Conservation (phyloP, 37 sponge, comb jelly and placozoan species). For the Sycon ciliatum region DNA sequence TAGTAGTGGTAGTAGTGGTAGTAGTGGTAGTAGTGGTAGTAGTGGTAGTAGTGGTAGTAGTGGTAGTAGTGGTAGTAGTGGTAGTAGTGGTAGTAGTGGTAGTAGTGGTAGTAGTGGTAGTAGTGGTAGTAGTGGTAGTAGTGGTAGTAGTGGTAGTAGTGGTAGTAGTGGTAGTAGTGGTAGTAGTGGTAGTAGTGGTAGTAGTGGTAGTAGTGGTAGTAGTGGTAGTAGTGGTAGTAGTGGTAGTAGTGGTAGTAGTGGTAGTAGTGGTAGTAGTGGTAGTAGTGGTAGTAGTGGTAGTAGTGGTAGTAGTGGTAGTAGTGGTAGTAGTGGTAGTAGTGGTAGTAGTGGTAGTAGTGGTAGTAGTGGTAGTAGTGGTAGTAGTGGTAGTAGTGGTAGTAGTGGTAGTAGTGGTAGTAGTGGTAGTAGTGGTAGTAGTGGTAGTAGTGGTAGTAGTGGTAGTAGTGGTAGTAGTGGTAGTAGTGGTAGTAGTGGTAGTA, state of each 20-base stretch:
- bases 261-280: slow-evolving; percentile 9
- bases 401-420: slow-evolving; percentile 9
- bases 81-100: slow-evolving; percentile 9
- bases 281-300: slow-evolving; percentile 9
- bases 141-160: slow-evolving; percentile 9
- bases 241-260: slow-evolving; percentile 9
- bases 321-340: slow-evolving; percentile 9
- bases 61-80: slow-evolving; percentile 9
- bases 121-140: slow-evolving; percentile 8
- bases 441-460: slow-evolving; percentile 9
- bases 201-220: slow-evolving; percentile 9
- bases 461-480: slow-evolving; percentile 9
- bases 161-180: slow-evolving; percentile 9
- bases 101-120: slow-evolving; percentile 9
- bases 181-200: slow-evolving; percentile 8
- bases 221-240: slow-evolving; percentile 9
- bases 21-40: slow-evolving; percentile 9
- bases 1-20: slow-evolving; percentile 8
- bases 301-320: slow-evolving; percentile 8
- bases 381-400: slow-evolving; percentile 9
- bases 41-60: slow-evolving; percentile 9
- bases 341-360: slow-evolving; percentile 9
- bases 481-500: slow-evolving; percentile 8
- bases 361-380: slow-evolving; percentile 8
- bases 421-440: slow-evolving; percentile 9